These are phyloP conservation scores for Sphaerophoria rueppellii DNA, from an alignment of 2,888 invertebrate genomes.

Conservation along the genomic window DNA sequence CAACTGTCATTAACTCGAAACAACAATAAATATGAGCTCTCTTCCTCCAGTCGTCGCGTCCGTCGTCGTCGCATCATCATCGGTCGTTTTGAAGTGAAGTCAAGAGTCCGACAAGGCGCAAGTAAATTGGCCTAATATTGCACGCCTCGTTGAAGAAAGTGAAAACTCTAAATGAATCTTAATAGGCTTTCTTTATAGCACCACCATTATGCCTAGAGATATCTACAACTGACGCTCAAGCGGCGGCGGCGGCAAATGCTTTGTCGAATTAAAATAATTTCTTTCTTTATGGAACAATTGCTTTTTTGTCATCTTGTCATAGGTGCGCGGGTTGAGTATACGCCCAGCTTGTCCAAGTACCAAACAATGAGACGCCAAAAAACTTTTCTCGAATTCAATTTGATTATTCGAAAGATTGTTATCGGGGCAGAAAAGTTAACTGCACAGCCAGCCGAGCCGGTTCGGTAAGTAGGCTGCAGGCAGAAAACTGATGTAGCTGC, in stretches of 20 bases:
- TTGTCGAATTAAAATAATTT: conserved; percentile 19
- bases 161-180: conserved; percentile 68
- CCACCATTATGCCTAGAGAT: not conserved
- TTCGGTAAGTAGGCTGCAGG: conserved; percentile 2
- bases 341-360: conserved; percentile 45
- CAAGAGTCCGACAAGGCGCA: not conserved
- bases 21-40: conserved; percentile 2
- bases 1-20: conserved; percentile 53
- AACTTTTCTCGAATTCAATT: conserved; percentile 3
- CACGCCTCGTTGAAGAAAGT: conserved; percentile 60
- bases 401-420: conserved; percentile 16
- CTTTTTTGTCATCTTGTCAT: conserved; percentile 46
- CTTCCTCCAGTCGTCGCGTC: not conserved
- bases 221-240: not conserved
- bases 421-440: conserved; percentile 32
- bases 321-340: conserved; percentile 36
- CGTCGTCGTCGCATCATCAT: not conserved
- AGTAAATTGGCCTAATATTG: conserved; percentile 53
- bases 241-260: conserved; percentile 3
- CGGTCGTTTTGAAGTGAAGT: not conserved
- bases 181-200: conserved; percentile 61
- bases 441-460: conserved; percentile 13
- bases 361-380: conserved; percentile 23
- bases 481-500: not conserved
- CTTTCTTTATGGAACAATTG: not conserved